Percentiles rank a stretch among this genome's conserved stretches.
These are phyloP conservation scores for Hiodon tergisus DNA, from an alignment of 2,113 vertebrate genomes.

Conservation along the genomic window DNA sequence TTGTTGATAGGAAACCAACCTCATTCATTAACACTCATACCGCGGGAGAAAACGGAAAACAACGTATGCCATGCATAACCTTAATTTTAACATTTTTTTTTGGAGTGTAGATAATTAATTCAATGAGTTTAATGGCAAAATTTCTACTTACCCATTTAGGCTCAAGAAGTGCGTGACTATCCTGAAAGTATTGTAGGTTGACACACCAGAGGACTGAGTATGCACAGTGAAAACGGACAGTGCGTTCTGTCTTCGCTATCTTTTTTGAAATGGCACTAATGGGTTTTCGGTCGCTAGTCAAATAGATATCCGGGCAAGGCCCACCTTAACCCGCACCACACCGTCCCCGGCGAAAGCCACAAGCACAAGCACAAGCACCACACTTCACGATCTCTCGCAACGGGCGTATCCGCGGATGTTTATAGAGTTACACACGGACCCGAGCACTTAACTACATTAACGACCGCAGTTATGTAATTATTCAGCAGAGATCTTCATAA, in stretches of 20 bases:
- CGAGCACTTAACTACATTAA: slow-evolving; percentile 14
- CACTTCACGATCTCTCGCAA: slow-evolving; percentile 20
- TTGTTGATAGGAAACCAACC: background rate
- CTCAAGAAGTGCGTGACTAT: slow-evolving; percentile 19
- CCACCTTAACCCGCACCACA: slow-evolving; percentile 43
- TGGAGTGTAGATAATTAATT: background rate
- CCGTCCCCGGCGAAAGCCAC: slow-evolving; percentile 14
- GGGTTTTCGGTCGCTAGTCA: slow-evolving; percentile 34
- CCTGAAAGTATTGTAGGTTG: background rate
- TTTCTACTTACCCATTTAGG: slow-evolving; percentile 20
- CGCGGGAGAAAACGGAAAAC: background rate
- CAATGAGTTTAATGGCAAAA: background rate
- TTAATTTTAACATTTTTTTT: too few relatives aligned
- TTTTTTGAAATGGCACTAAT: slow-evolving; percentile 25
- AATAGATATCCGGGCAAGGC: slow-evolving; percentile 51
- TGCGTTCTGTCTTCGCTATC: slow-evolving; percentile 1
- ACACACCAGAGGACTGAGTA: background rate
- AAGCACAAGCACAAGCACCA: slow-evolving; percentile 20
- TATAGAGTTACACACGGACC: slow-evolving; percentile 4
- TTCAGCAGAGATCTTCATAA: slow-evolving; percentile 18
- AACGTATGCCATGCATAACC: too few relatives aligned
- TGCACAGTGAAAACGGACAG: background rate
- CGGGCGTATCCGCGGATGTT: background rate
- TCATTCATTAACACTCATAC: background rate
- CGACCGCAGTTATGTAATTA: slow-evolving; percentile 20